Conservation (phyloP, 2,888 invertebrate species). For the Cecidostiba fungosa region DNA sequence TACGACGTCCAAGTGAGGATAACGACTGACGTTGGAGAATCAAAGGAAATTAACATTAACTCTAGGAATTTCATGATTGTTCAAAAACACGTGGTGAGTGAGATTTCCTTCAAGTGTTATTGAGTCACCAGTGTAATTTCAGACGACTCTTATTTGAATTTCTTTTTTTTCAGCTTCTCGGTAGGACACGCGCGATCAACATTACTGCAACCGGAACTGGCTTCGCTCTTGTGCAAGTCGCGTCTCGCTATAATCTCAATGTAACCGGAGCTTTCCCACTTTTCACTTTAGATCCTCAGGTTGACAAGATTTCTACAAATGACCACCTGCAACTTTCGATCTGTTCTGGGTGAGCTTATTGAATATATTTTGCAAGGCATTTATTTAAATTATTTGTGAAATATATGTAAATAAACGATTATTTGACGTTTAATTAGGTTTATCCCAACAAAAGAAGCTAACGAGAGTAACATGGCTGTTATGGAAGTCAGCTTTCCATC, state of each 20-base stretch:
- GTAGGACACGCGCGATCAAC: conserved; percentile 84
- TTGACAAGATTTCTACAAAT: conserved; percentile 89
- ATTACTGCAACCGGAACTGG: conserved; percentile 91
- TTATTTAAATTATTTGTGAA: not conserved
- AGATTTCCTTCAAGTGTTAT: not conserved
- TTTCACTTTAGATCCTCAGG: conserved; percentile 92
- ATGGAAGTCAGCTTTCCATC: conserved; percentile 95
- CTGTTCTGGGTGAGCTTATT: conserved; percentile 86
- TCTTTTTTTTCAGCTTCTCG: conserved; percentile 78
- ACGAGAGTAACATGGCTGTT: conserved; percentile 93
- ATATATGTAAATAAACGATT: not conserved
- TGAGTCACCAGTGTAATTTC: not conserved
- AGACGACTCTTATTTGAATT: not conserved
- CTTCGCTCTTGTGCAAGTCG: conserved; percentile 88
- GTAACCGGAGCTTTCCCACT: conserved; percentile 94
- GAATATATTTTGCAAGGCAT: not conserved
- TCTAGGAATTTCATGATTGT: conserved; percentile 90
- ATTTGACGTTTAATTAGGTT: conserved; percentile 81
- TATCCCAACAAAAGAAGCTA: conserved; percentile 84
- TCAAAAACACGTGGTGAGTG: conserved; percentile 88
- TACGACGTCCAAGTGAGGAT: conserved; percentile 83
- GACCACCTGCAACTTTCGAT: conserved; percentile 90
- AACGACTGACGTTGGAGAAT: conserved; percentile 81
- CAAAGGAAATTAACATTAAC: conserved; percentile 86
- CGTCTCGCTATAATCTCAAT: conserved; percentile 91